Conservation (phyloP, 2,113 vertebrate species). For the Chiloscyllium plagiosum region DNA sequence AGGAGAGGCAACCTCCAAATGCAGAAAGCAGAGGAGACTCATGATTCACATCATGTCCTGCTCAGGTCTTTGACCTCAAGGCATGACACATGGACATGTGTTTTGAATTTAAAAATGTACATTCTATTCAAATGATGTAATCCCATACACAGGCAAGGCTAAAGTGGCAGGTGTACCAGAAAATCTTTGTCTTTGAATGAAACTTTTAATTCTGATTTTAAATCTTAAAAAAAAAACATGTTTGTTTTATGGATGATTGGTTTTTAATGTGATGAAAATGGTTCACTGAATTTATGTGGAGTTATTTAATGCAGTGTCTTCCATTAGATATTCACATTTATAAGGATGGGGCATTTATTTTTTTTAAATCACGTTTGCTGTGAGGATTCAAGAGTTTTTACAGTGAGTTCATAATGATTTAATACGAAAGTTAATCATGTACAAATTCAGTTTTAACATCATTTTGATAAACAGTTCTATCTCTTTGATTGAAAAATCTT, state of each 20-base stretch:
- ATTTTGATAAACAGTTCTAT: neutral
- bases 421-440: neutral
- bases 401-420: neutral
- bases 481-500: neutral
- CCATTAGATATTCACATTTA: neutral
- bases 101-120: neutral
- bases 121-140: neutral
- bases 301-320: neutral
- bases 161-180: neutral
- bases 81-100: neutral
- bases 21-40: neutral
- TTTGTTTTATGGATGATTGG: neutral
- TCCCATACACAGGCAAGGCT: neutral
- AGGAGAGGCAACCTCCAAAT: neutral
- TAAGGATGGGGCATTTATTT: neutral
- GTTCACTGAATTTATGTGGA: neutral
- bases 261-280: neutral
- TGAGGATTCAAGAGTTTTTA: neutral
- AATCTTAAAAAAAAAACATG: neutral
- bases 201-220: neutral
- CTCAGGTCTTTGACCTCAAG: neutral
- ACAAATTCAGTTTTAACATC: neutral
- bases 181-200: neutral
- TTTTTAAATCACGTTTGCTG: neutral
- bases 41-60: neutral